phyloP scores from a whole-genome alignment of 1,140 invertebrate genomes.

The Pachypeltis micranthus region DNA sequence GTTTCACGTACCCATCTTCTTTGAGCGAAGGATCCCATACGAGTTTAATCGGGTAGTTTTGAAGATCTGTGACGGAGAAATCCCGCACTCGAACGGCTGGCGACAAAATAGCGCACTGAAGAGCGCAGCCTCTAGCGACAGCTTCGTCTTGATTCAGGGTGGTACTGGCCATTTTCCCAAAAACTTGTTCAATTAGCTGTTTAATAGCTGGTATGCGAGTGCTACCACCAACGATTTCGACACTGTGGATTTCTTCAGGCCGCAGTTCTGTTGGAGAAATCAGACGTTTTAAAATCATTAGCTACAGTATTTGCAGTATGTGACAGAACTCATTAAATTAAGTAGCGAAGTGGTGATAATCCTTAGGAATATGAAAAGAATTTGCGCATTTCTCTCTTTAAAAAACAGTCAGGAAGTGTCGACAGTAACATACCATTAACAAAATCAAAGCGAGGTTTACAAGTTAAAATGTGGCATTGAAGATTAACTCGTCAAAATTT shows the following conservation, averaged over 20 bases:
- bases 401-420: too few relatives aligned
- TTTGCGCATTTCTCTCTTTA: too few relatives aligned
- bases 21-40: conserved; percentile 65
- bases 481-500: too few relatives aligned
- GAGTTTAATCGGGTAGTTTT: conserved; percentile 80
- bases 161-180: conserved; percentile 76
- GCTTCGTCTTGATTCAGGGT: conserved; percentile 98
- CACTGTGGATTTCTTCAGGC: conserved; percentile 77
- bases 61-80: conserved; percentile 84
- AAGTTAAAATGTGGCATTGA: too few relatives aligned
- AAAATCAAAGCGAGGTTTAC: too few relatives aligned
- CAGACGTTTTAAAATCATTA: conserved; percentile 6
- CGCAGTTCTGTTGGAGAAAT: conserved; percentile 48
- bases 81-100: conserved; percentile 92
- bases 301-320: too few relatives aligned
- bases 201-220: conserved; percentile 89
- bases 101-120: conserved; percentile 93
- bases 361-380: too few relatives aligned
- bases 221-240: conserved; percentile 94
- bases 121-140: conserved; percentile 85
- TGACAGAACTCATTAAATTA: too few relatives aligned
- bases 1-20: conserved; percentile 47
- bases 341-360: too few relatives aligned
- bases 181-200: conserved; percentile 72
- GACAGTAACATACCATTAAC: too few relatives aligned